These are phyloP conservation scores for Acanthurus lineatus DNA, from an alignment of 2,797 vertebrate genomes.

Conservation along the genomic window DNA sequence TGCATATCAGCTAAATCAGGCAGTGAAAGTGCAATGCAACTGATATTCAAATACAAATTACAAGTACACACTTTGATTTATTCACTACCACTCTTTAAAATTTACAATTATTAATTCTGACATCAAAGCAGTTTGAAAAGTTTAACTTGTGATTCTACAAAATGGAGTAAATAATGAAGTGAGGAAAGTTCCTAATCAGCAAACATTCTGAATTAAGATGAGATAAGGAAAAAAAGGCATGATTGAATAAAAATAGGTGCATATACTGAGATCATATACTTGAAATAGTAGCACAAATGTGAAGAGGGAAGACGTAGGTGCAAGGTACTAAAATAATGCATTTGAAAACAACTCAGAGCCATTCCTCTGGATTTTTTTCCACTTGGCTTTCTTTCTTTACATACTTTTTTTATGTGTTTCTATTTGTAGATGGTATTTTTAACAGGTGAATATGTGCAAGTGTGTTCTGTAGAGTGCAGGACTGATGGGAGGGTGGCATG, in stretches of 20 bases:
- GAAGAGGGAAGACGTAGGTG: background rate
- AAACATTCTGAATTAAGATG: background rate
- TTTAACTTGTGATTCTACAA: background rate
- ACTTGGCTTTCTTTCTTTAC: background rate
- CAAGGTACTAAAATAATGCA: background rate
- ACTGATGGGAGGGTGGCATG: too few species aligned
- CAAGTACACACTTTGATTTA: background rate
- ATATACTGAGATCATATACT: background rate
- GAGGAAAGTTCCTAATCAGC: background rate
- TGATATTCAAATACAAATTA: background rate
- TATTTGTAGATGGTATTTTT: background rate
- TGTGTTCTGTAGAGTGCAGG: background rate
- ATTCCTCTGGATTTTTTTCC: background rate
- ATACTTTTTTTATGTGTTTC: too few species aligned
- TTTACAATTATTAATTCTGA: background rate
- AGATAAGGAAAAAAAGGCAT: background rate
- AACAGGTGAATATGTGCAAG: background rate
- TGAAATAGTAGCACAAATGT: background rate
- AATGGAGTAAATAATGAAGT: background rate
- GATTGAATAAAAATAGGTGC: background rate
- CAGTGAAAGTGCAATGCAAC: background rate
- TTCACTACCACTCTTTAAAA: background rate
- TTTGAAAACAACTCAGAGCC: background rate
- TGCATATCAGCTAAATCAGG: background rate
- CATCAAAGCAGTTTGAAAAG: background rate